Percentiles rank a stretch among this genome's conserved stretches.
phyloP scores from a whole-genome alignment of 2,113 vertebrate species.

The Ailurus styani region DNA sequence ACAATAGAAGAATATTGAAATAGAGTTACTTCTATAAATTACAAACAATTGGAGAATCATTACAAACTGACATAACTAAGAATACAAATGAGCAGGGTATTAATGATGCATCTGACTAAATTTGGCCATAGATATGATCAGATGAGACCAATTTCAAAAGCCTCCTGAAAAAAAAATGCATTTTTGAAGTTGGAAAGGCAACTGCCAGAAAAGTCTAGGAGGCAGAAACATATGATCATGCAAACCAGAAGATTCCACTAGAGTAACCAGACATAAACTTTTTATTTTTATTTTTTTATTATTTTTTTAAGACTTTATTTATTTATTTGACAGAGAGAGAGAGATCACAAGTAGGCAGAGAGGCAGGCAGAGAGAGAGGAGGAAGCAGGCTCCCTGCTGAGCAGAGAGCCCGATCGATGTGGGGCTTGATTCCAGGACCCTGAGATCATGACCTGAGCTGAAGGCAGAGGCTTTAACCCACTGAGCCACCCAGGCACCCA shows the following conservation, averaged over 20 bases:
- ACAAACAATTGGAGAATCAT: neutral
- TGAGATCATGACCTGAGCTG: no score
- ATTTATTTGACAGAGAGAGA: no score
- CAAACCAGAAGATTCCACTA: neutral
- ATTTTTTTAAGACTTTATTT: no score
- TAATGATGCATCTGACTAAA: constrained; percentile 18
- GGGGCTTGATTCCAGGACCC: no score
- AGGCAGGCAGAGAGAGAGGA: no score
- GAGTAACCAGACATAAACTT: neutral
- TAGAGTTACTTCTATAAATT: neutral
- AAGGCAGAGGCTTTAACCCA: no score
- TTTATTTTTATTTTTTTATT: no score
- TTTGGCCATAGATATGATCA: neutral
- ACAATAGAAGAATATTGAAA: neutral
- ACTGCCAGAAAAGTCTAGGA: neutral
- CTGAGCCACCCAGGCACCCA: no score
- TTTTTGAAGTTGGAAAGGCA: neutral
- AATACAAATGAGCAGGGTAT: neutral
- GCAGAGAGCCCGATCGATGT: no score
- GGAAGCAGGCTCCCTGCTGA: no score
- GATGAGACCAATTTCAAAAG: neutral
- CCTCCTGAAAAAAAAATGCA: neutral
- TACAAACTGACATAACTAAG: neutral
- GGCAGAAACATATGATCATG: neutral
- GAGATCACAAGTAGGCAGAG: no score